Evolutionary conservation across 2,797 vertebrate genomes (phyloP).

Genomic region (Myotis pilosus): DNA sequence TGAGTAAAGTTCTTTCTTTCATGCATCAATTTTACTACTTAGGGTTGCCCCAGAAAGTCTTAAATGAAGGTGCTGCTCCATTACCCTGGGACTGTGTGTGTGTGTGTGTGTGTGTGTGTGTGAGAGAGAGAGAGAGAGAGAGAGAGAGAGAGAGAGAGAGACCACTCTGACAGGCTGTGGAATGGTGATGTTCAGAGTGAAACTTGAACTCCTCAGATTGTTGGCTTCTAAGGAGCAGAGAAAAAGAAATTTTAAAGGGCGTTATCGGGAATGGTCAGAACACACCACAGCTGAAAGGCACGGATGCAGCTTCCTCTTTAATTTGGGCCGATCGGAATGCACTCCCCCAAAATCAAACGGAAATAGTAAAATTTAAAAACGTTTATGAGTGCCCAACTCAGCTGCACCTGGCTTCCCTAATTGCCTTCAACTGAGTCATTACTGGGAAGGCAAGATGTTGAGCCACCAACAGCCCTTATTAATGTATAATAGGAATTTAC

Average conservation of each 20-base stretch:
- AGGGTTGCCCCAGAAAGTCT: constrained; percentile 48
- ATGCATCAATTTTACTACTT: constrained; percentile 65
- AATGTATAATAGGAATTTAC: constrained; percentile 89
- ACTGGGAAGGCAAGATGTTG: constrained; percentile 85
- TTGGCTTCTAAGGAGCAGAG: constrained; percentile 46
- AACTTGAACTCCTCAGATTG: constrained; percentile 54
- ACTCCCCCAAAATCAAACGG: constrained; percentile 89
- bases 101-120: neutral
- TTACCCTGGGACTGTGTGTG: neutral
- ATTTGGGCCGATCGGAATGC: constrained; percentile 87
- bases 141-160: no score
- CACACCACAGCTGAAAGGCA: constrained; percentile 82
- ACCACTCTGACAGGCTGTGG: neutral
- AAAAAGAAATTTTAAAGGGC: neutral
- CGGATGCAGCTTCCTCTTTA: constrained; percentile 86
- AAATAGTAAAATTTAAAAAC: constrained; percentile 97
- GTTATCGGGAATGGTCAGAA: constrained; percentile 75
- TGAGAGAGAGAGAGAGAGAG: neutral
- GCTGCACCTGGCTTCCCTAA: constrained; percentile 97
- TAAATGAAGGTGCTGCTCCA: constrained; percentile 49
- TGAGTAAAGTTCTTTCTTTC: constrained; percentile 63
- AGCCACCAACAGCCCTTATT: constrained; percentile 89
- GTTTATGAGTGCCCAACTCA: constrained; percentile 90
- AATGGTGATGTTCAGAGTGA: neutral
- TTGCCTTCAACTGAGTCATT: constrained; percentile 90